Evolutionary conservation across 1,140 invertebrate species (phyloP), one percentile per base, ranked within the genome.

Genomic region (Rhizoglyphus robini): DNA sequence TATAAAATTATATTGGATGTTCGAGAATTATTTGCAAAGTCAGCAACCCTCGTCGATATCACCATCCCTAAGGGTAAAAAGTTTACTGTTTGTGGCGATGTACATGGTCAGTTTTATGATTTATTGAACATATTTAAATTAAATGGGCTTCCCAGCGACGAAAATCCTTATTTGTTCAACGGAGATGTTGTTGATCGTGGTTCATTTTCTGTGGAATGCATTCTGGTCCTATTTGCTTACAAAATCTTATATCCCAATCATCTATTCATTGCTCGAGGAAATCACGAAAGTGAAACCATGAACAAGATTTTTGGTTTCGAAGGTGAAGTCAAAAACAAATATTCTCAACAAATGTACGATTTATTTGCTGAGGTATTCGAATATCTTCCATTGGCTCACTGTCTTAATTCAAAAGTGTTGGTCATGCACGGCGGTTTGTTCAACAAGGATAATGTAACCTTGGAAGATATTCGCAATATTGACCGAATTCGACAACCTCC

Each of bases 1-100:
- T 98, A 94, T 76, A 91, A 96, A 81, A 90, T 92, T 71, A 78
- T 99, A 63, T 78, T 96, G 67, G 89, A 96, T 73, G 83, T 95
- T 13, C 90, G 93, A 75, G 76, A 84, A 29, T 86, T 86, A 72
- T 88, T 98, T 71, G 84, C 84, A 78, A 81, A 81, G 63, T 87
- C 88, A 73, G 87, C 91, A 34, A 88, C 90, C 47, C 78, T 99
- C 68, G 84, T 99, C 0, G 88, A 99, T 74, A 87, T 99, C 51
- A 81, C 79, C 67, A 87, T 99, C 69, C 84, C 85, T 5, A 85
- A 88, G 60, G 82, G 88, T 48, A 81, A 84, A 57, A 98, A 98
- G 80, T 99, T 99, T 76, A 99, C 96, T 32, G 87, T 99, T 60
- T 99, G 96, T 78, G 96, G 96, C n/a, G 96, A 99, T 77, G 93